Conservation (phyloP, 2,888 invertebrate genomes). For the Ectemnius cavifrons region DNA sequence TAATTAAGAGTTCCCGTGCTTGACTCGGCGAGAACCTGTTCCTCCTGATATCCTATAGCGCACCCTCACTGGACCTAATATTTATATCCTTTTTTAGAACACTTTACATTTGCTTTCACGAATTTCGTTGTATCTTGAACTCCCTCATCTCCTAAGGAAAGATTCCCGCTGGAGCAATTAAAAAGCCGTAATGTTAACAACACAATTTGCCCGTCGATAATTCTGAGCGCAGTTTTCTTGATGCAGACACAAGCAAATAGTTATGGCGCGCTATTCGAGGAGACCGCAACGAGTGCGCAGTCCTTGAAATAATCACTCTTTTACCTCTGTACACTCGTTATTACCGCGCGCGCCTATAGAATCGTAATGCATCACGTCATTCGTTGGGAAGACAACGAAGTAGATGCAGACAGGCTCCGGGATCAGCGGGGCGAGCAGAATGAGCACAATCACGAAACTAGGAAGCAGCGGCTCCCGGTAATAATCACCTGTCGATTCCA, state of each 20-base stretch:
- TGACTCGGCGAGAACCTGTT: slow-evolving; percentile 62
- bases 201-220: slow-evolving; percentile 21
- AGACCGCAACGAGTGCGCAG: slow-evolving; percentile 43
- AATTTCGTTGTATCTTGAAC: background rate
- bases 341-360: slow-evolving; percentile 40
- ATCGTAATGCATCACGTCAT: slow-evolving; percentile 53
- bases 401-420: background rate
- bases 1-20: slow-evolving; percentile 61
- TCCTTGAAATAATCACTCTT: slow-evolving; percentile 53
- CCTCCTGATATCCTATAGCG: slow-evolving; percentile 20
- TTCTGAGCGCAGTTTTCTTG: slow-evolving; percentile 18
- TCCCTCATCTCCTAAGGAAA: background rate
- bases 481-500: slow-evolving; percentile 2
- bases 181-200: background rate
- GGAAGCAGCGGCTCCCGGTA: background rate
- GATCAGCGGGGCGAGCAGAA: slow-evolving; percentile 28
- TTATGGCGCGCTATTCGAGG: slow-evolving; percentile 17
- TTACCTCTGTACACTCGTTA: slow-evolving; percentile 36
- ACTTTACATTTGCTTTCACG: too few relatives aligned
- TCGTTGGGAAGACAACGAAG: slow-evolving; percentile 36
- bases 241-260: slow-evolving; percentile 17
- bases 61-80: background rate
- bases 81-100: background rate
- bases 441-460: slow-evolving; percentile 14
- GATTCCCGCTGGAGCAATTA: background rate